phyloP scores from a whole-genome alignment of 1,140 invertebrate species.

The Ceratoteleas bidentatus region DNA sequence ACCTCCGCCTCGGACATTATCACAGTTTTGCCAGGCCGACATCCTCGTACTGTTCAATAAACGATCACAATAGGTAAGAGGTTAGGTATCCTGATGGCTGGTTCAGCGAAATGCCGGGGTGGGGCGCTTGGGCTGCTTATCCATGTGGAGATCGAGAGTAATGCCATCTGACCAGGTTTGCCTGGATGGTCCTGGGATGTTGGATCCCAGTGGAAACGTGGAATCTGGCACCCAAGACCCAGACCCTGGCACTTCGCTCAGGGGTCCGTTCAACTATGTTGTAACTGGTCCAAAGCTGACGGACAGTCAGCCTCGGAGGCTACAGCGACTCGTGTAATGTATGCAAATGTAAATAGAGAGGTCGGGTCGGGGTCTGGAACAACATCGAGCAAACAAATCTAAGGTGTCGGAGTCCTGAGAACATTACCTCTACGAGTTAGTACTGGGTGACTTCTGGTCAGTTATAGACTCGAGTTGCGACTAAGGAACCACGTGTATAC shows the following conservation, averaged over 20 bases:
- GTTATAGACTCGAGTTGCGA: slow-evolving; percentile 17
- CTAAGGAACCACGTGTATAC: slow-evolving; percentile 49
- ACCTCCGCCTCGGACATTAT: slow-evolving; percentile 96
- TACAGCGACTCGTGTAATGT: slow-evolving; percentile 26
- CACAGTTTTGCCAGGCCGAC: slow-evolving; percentile 98
- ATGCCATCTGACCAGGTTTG: background rate
- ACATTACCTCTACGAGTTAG: slow-evolving; percentile 35
- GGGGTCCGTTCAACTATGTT: background rate
- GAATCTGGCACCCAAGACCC: no score
- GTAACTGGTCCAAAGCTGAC: no score
- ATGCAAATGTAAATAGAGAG: slow-evolving; percentile 34
- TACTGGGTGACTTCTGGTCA: slow-evolving; percentile 26
- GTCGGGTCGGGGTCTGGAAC: slow-evolving; percentile 25
- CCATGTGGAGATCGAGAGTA: background rate
- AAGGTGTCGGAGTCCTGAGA: slow-evolving; percentile 41
- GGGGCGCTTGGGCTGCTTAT: background rate
- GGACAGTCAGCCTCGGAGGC: slow-evolving; percentile 25
- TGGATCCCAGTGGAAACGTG: no score
- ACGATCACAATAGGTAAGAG: background rate
- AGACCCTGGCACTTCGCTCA: background rate
- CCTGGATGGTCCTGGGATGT: no score
- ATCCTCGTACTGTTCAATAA: slow-evolving; percentile 90
- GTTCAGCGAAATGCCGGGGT: slow-evolving; percentile 6
- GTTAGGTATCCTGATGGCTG: background rate
- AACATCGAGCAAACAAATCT: slow-evolving; percentile 64